Evolutionary conservation across 2,113 vertebrate genomes (phyloP).

Genomic region (Eulemur macaco): DNA sequence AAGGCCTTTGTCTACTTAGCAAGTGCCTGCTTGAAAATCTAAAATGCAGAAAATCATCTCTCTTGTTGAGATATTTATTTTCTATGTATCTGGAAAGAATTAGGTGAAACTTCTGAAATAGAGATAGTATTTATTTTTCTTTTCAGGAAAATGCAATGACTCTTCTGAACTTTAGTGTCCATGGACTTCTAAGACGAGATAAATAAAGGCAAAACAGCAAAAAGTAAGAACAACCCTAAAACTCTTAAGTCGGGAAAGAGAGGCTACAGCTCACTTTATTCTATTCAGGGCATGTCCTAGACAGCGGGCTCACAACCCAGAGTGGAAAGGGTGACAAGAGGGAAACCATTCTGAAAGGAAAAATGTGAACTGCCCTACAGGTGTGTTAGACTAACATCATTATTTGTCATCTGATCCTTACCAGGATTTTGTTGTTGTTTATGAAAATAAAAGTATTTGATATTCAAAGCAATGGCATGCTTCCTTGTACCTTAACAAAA

Average conservation of each 20-base stretch:
- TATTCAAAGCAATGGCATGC: constrained; percentile 25
- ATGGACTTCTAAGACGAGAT: not conserved
- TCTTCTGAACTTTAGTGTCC: not conserved
- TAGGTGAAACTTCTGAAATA: not conserved
- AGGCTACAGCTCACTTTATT: not conserved
- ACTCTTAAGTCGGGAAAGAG: not conserved
- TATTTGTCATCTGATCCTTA: not conserved
- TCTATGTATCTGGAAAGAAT: not conserved
- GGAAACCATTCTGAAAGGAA: not conserved
- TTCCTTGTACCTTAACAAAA: constrained; percentile 21
- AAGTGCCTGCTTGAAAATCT: not conserved
- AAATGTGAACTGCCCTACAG: not conserved
- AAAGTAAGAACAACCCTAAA: not conserved
- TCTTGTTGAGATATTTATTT: not conserved
- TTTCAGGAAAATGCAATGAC: not conserved
- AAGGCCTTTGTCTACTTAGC: not conserved
- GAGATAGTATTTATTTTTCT: not conserved
- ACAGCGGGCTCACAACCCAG: not conserved
- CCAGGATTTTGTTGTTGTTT: not conserved
- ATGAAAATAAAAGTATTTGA: constrained; percentile 28
- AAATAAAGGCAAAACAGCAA: not conserved
- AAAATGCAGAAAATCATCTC: not conserved
- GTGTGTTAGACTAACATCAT: not conserved
- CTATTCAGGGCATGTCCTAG: not conserved
- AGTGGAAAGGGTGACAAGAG: not conserved